Evolutionary conservation across 1,140 invertebrate species (phyloP).

Genomic region (Drosophila repletoides): DNA sequence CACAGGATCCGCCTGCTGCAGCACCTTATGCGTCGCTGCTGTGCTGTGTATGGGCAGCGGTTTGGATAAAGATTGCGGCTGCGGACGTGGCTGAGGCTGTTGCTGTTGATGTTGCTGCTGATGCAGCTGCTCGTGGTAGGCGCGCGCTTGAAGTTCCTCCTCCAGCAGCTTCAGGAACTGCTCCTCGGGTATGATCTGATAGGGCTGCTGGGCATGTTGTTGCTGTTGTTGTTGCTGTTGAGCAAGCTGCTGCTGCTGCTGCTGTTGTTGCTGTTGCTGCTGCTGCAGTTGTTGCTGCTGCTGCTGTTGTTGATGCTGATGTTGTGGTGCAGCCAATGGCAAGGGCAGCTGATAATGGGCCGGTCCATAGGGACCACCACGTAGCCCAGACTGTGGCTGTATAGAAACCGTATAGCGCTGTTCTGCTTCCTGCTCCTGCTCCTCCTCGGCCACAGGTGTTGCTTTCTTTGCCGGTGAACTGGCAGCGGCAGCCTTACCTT

Average conservation of each 20-base stretch:
- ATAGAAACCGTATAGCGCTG: slow-evolving; percentile 75
- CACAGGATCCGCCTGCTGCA: slow-evolving; percentile 60
- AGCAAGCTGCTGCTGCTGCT: slow-evolving; percentile 34
- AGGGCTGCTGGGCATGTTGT: slow-evolving; percentile 37
- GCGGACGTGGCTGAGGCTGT: slow-evolving; percentile 25
- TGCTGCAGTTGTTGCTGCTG: slow-evolving; percentile 55
- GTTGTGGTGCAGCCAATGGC: slow-evolving; percentile 57
- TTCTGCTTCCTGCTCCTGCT: slow-evolving; percentile 73
- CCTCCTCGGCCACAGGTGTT: slow-evolving; percentile 59
- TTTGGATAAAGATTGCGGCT: slow-evolving; percentile 26
- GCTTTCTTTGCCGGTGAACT: slow-evolving; percentile 41
- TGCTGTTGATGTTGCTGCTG: slow-evolving; percentile 48
- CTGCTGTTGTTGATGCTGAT: slow-evolving; percentile 58
- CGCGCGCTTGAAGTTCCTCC: slow-evolving; percentile 70
- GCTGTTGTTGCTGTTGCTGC: slow-evolving; percentile 41
- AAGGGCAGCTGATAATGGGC: slow-evolving; percentile 57
- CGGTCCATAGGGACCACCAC: slow-evolving; percentile 37
- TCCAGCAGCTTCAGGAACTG: slow-evolving; percentile 74
- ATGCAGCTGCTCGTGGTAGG: slow-evolving; percentile 66
- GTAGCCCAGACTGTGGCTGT: slow-evolving; percentile 50
- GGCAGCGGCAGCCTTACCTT: slow-evolving; percentile 54
- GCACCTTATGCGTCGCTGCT: slow-evolving; percentile 64
- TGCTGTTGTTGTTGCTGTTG: slow-evolving; percentile 14
- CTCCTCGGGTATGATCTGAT: slow-evolving; percentile 77
- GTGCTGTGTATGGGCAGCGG: slow-evolving; percentile 51